Evolutionary conservation across 2,797 vertebrate genomes (phyloP).

Genomic region (Lerista edwardsae): DNA sequence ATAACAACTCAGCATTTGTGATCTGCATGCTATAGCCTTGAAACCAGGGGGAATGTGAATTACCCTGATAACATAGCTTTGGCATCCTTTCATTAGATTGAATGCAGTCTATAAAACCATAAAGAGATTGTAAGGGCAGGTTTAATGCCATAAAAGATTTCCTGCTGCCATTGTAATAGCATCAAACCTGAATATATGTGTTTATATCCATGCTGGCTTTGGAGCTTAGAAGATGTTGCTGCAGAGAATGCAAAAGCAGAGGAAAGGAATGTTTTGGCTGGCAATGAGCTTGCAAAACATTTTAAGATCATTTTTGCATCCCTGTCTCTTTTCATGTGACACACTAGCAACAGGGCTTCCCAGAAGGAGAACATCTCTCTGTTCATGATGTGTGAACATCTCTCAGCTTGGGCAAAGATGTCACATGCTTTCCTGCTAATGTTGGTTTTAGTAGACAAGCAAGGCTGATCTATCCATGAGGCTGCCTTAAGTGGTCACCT

Average conservation of each 20-base stretch:
- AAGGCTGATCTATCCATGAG: too few relatives aligned
- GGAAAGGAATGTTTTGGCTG: not conserved
- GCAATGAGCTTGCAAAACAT: rapidly evolving
- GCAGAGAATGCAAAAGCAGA: conserved; percentile 7
- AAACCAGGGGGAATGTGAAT: conserved; percentile 30
- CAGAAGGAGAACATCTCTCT: not conserved
- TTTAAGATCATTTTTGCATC: not conserved
- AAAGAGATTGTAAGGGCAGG: conserved; percentile 47
- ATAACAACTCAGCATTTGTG: not conserved
- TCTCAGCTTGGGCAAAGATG: too few relatives aligned
- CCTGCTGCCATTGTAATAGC: conserved; percentile 28
- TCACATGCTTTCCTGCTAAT: not conserved
- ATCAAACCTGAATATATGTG: conserved; percentile 42
- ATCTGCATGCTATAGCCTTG: not conserved
- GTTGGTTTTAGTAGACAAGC: too few relatives aligned
- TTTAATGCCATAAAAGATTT: conserved; percentile 55
- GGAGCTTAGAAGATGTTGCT: conserved; percentile 5
- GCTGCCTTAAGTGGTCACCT: too few relatives aligned
- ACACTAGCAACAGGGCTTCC: not conserved
- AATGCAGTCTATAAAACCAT: conserved; percentile 26
- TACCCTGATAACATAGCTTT: not conserved
- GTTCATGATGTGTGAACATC: too few relatives aligned
- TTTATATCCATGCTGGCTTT: conserved; percentile 27
- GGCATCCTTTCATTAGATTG: not conserved
- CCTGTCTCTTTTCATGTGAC: not conserved